Evolutionary conservation across 2,888 invertebrate species (phyloP), one percentile per base, ranked within the genome.

Genomic region (Exephanes ischioxanthus): DNA sequence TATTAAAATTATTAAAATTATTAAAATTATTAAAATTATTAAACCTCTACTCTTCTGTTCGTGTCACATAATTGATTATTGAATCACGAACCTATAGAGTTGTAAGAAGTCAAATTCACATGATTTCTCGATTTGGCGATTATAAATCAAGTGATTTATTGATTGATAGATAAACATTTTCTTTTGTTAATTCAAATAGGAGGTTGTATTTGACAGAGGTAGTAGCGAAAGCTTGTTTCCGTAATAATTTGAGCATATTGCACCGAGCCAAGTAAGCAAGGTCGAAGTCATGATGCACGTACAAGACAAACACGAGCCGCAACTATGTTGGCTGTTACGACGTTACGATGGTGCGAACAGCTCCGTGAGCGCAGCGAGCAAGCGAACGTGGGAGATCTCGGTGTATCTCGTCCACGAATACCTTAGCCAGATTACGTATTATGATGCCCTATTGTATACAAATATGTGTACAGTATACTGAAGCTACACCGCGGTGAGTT

Each of bases 391-490:
- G 90, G 91, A 92, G 92, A 92, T 89, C 91, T 90, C 88, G 89
- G 88, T 88, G 89, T 86, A 86, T 84, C 90, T 87, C 88, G 89
- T 82, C 84, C 87, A 89, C 90, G 91, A 92, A 92, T 92, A 91
- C 91, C 90, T 91, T 89, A 90, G 89, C 90, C 91, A 91, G 91
- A 92, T 93, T 93, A 91, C 90, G 91, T 91, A 92, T 92, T 92
- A 92, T 91, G 92, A 92, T 93, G 91, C 90, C 89, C 93, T 92
- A 93, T 93, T 93, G 93, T 93, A 93, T 93, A 93, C 93, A 93
- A 93, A 93, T 92, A 92, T 91, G 90, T 84, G 80, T 77, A 77
- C 80, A 41, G 37, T 45, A 75, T 70, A 77, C 77, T 58, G 51
- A 70, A 72, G 37, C 68, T 72, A 68, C 41, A 70, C 67, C 78